phyloP scores from a whole-genome alignment of 2,797 vertebrate species.

The Pogoniulus pusillus region DNA sequence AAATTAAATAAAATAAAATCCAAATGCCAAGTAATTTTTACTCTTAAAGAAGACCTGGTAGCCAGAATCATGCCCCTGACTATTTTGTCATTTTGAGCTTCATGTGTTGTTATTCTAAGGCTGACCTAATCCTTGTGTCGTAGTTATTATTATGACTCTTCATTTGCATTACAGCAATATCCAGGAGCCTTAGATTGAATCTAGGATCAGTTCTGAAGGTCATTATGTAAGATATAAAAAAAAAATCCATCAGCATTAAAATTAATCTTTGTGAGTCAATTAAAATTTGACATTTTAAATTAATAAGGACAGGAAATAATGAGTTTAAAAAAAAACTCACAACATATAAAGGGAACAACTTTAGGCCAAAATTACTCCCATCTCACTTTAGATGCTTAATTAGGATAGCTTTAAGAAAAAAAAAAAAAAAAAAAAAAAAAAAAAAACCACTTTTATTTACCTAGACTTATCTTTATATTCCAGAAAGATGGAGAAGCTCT shows the following conservation, averaged over 20 bases:
- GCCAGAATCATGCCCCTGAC: neutral
- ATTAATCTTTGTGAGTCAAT: neutral
- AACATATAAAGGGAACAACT: neutral
- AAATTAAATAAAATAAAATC: constrained; percentile 15
- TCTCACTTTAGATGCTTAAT: neutral
- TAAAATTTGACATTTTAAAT: neutral
- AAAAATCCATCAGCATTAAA: neutral
- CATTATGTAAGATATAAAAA: neutral
- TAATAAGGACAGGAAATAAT: neutral
- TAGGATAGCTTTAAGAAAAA: neutral
- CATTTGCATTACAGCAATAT: neutral
- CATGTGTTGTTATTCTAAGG: neutral
- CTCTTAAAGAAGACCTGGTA: neutral
- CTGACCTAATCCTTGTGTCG: neutral
- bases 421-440: too few species aligned
- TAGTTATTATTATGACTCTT: neutral
- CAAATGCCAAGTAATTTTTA: neutral
- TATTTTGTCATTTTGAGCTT: neutral
- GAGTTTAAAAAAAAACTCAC: too few species aligned
- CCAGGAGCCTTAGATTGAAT: neutral
- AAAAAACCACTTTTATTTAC: neutral
- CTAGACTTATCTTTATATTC: neutral
- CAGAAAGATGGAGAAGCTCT: neutral
- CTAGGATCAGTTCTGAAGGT: neutral
- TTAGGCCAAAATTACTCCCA: neutral